Conservation (phyloP, 2,797 vertebrate genomes). For the Valencia hispanica region DNA sequence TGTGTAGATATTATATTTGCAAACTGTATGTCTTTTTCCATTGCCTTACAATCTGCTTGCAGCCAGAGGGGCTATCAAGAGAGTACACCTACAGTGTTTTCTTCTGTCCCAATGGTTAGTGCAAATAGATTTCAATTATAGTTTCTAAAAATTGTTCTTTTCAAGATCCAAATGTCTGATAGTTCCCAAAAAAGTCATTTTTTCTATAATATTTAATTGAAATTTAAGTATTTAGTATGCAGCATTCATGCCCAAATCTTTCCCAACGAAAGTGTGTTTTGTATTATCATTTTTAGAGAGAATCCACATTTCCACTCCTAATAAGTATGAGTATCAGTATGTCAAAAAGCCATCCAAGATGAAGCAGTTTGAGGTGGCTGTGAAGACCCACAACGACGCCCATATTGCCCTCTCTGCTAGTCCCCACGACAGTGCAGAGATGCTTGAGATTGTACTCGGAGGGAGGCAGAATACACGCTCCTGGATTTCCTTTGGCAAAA, state of each 20-base stretch:
- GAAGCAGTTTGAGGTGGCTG: constrained; percentile 85
- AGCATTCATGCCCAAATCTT: not conserved
- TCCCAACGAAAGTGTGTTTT: not conserved
- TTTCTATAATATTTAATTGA: not conserved
- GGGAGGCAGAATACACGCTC: constrained; percentile 90
- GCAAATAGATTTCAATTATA: not conserved
- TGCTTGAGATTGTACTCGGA: constrained; percentile 91
- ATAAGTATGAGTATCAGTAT: constrained; percentile 96
- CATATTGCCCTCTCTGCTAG: constrained; percentile 89
- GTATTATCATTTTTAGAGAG: constrained; percentile 83
- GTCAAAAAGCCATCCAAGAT: constrained; percentile 88
- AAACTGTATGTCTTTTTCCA: constrained; percentile 10
- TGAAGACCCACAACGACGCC: constrained; percentile 92
- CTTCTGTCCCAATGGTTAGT: constrained; percentile 94
- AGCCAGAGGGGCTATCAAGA: constrained; percentile 91
- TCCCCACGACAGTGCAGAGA: constrained; percentile 89
- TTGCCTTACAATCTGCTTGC: constrained; percentile 30
- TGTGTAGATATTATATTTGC: not conserved
- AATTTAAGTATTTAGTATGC: not conserved
- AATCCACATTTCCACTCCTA: constrained; percentile 95
- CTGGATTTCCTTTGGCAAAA: constrained; percentile 91
- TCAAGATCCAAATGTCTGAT: not conserved
- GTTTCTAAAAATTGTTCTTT: not conserved
- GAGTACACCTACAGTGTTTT: constrained; percentile 95
- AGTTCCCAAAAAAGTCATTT: not conserved